A percentile compares a stretch with the other conserved stretches of the same genome.
Conservation (phyloP, 2,797 vertebrate species). For the Eptatretus atami region DNA sequence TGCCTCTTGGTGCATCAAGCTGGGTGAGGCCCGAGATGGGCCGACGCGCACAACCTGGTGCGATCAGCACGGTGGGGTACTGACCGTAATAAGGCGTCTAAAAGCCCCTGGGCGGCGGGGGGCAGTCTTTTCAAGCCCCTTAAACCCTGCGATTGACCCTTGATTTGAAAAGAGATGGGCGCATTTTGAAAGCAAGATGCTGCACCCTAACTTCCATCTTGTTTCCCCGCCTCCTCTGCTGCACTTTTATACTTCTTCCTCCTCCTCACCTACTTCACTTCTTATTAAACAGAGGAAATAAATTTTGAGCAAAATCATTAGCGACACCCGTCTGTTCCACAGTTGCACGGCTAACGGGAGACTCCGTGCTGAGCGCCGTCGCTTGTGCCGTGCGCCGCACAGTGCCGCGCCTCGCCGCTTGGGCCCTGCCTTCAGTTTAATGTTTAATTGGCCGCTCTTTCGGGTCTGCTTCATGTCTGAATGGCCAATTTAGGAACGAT, state of each 20-base stretch:
- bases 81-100: slow-evolving; percentile 1
- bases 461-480: slow-evolving; percentile 4
- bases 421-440: slow-evolving; percentile 1
- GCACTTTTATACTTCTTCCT: neutral
- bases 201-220: neutral
- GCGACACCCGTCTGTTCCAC: no score
- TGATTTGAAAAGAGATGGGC: slow-evolving; percentile 2
- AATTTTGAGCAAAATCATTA: no score
- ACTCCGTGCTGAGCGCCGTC: slow-evolving; percentile 2
- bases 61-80: neutral
- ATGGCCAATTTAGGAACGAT: neutral
- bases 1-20: neutral
- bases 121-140: slow-evolving; percentile 1
- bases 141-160: slow-evolving; percentile 1
- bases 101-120: slow-evolving; percentile 1
- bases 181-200: neutral
- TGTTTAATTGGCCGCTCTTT: slow-evolving; percentile 3
- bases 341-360: neutral
- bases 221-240: neutral
- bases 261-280: neutral
- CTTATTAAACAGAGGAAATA: no score
- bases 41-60: neutral
- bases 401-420: neutral
- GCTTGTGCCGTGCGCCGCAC: neutral
- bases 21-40: neutral